Base-by-base conservation (phyloP, 2,888 invertebrate genomes). In the Leuctra nigra region DNA sequence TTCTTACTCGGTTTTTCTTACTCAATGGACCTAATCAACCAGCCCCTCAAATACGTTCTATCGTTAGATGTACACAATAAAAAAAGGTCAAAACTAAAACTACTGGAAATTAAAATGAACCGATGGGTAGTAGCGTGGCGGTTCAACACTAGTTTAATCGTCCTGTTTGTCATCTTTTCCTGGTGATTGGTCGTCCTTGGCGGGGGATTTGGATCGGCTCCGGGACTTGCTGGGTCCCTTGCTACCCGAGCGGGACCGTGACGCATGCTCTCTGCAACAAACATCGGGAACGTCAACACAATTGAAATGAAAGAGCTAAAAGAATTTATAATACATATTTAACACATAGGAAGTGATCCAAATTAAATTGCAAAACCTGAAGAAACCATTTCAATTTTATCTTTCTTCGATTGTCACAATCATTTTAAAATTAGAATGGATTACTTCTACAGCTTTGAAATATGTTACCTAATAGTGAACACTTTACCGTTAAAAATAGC, bases 211-310 rank as follows among this genome's bases (percentile, higher is more conserved):
- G 18, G 61, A 59, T 22, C 59, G 55, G 1, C 57, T 58, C 44
- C 58, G 73, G 55, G 69, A 69, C 62, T 44, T 73, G 65, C 76
- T 75, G 61, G 67, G 66, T 47, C 79, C 82, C 70, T 86, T 86
- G 70, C 85, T 85, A 64, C 75, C 77, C 29, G 85, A 86, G 48
- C 80, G 80, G 56, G 86, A 86, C 57, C 83, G 79, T 66, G 65
- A 66, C 46, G 64, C 64, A 54, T 23, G 44, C 13, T 67, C 66
- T 62, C 66, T 66, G 56, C 38, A 55, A 50, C 33, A 24, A 33
- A 24, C 1, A 36, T 22, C 6, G 29, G 11, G 29, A 7, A 29
- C 7, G 11, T 29, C 6, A n/a, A n/a, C n/a, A n/a, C n/a, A n/a
- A n/a, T n/a, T n/a, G n/a, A n/a, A n/a, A n/a, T n/a, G n/a, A n/a